Evolutionary conservation across 2,888 invertebrate species (phyloP).

Genomic region (Callosobruchus maculatus): DNA sequence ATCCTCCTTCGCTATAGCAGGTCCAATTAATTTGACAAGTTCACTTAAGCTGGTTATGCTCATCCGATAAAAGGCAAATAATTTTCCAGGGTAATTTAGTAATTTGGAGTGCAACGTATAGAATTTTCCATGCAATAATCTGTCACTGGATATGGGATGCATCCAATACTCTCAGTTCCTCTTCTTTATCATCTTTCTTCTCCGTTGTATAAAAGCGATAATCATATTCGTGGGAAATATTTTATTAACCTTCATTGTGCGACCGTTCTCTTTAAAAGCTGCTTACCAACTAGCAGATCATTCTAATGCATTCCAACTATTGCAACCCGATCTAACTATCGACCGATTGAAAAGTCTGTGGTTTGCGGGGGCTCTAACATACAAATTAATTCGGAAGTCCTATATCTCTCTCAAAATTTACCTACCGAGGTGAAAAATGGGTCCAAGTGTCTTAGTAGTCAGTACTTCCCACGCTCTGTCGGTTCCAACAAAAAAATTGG

Average conservation of each 20-base stretch:
- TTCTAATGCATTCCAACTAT: neutral
- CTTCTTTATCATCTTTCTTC: neutral
- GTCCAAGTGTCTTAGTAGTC: no score
- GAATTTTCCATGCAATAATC: constrained; percentile 8
- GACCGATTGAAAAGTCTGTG: neutral
- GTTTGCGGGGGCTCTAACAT: neutral
- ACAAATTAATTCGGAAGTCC: neutral
- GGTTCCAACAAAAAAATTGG: no score
- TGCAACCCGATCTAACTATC: neutral
- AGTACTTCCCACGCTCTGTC: no score
- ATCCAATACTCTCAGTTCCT: neutral
- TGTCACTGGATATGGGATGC: constrained; percentile 8
- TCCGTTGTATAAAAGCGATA: neutral
- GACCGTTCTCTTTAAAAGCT: neutral
- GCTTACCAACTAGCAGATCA: neutral
- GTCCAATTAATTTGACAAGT: constrained; percentile 12
- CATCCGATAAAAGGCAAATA: constrained; percentile 11
- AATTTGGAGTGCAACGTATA: constrained; percentile 7
- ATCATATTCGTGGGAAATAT: neutral
- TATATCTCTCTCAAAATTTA: no score
- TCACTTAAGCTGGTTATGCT: constrained; percentile 11
- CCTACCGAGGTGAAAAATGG: no score
- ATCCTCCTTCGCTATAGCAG: constrained; percentile 6
- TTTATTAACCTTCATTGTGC: neutral
- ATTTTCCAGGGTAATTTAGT: constrained; percentile 7